These are phyloP conservation scores for Anarhynchus alexandrinus DNA, from an alignment of 2,113 vertebrate species.

Conservation along the genomic window DNA sequence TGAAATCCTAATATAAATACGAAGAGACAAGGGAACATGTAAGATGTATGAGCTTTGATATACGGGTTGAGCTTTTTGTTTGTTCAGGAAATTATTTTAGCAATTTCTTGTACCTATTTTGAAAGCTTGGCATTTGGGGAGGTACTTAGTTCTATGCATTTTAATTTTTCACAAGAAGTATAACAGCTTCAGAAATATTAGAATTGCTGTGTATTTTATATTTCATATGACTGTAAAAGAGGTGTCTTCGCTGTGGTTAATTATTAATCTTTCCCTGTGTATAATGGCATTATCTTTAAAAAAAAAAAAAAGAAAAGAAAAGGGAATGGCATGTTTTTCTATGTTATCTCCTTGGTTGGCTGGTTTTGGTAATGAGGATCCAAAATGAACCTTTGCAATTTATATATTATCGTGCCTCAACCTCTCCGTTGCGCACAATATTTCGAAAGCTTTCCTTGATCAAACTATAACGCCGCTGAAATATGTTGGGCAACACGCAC, in stretches of 20 bases:
- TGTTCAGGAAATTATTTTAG: constrained; percentile 22
- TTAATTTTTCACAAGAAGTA: neutral
- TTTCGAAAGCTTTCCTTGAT: constrained; percentile 25
- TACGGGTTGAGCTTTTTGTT: neutral
- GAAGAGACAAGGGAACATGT: neutral
- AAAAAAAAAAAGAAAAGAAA: neutral
- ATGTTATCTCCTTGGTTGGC: constrained; percentile 49
- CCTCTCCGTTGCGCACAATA: neutral
- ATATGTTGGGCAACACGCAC: constrained; percentile 45
- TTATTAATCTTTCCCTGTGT: constrained; percentile 44
- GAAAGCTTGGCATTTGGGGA: neutral
- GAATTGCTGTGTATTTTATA: neutral
- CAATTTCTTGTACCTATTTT: neutral
- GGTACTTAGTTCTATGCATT: neutral
- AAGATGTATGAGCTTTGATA: constrained; percentile 15
- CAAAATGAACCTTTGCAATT: constrained; percentile 52
- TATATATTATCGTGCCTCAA: neutral
- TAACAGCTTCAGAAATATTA: neutral
- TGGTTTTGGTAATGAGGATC: constrained; percentile 61
- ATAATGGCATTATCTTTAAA: constrained; percentile 21
- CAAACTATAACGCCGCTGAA: constrained; percentile 13
- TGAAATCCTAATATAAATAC: constrained; percentile 11
- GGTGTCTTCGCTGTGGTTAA: constrained; percentile 35
- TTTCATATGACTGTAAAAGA: neutral
- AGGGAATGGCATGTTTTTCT: constrained; percentile 32